Evolutionary conservation across 1,140 invertebrate species (phyloP).

Genomic region (Campoletis sonorensis): DNA sequence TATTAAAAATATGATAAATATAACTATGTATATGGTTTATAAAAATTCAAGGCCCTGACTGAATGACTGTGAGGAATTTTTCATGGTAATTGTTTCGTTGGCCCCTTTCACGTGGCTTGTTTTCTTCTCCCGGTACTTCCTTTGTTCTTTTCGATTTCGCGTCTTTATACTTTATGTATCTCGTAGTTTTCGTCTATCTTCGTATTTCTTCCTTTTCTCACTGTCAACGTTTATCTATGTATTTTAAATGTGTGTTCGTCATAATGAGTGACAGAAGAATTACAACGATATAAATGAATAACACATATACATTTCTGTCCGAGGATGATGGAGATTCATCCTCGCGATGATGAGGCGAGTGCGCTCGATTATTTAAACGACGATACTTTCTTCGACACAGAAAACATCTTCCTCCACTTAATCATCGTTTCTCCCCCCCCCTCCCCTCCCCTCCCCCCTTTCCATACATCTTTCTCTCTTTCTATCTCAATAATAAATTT

Average conservation of each 20-base stretch:
- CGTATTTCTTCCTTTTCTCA: not conserved
- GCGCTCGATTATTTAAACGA: conserved; percentile 58
- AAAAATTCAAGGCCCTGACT: conserved; percentile 7
- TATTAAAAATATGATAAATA: not conserved
- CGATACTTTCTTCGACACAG: conserved; percentile 66
- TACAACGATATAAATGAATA: not conserved
- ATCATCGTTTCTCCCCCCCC: conserved; percentile 14
- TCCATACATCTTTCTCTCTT: conserved; percentile 6
- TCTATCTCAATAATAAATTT: conserved; percentile 15
- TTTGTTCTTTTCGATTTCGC: conserved; percentile 21
- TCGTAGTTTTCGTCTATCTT: not conserved
- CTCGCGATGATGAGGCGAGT: conserved; percentile 25
- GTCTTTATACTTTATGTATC: conserved; percentile 10
- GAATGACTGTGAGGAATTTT: conserved; percentile 22
- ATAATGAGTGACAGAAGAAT: conserved; percentile 25
- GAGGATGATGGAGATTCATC: conserved; percentile 4
- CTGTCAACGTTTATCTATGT: not conserved
- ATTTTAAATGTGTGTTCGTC: not conserved
- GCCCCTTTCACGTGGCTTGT: conserved; percentile 27
- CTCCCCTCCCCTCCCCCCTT: not conserved
- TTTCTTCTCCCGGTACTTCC: conserved; percentile 5
- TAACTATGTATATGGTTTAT: not conserved
- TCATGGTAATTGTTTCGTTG: conserved; percentile 26
- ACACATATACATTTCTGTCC: not conserved
- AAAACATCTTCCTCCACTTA: conserved; percentile 47